Evolutionary conservation across 2,888 invertebrate genomes (phyloP), one percentile per base, ranked within the genome.

Genomic region (Amiota minor): DNA sequence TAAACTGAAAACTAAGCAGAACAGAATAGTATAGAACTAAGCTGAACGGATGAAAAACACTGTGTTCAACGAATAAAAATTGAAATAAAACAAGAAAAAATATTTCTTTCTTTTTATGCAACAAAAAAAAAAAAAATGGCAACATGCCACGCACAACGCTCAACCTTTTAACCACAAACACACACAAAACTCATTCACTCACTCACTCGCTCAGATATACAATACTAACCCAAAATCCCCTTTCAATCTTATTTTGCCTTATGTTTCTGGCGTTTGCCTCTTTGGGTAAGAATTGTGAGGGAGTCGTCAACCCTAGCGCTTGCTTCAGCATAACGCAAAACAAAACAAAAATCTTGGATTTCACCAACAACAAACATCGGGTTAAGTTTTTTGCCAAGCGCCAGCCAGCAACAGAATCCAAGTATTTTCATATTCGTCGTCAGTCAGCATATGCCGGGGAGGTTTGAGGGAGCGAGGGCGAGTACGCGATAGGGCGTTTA

Each of bases 351-450:
- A 71, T 72, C 71, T 80, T 78, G 80, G 77, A 73, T 83, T 83
- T 76, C 80, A 83, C 81, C 84, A 59, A 46, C 70, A 70, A 61
- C 46, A 65, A 20, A 67, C 47, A 12, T 46, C 72, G 74, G 80
- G 81, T 75, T 72, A 79, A 80, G 82, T 76, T 79, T 79, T 35
- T 77, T 78, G 74, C 76, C 75, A 80, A 20, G 59, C 18, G 53
- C 18, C 20, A 56, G 55, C n/a, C 9, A 18, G 16, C 56, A 56
- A 18, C 14, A 56, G 59, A 14, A 53, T 16, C 18, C n/a, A 59
- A 9, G 10, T 20, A 59, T 35, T 35, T 35, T 6, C 35, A 35
- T 35, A 8, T 35, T 35, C 35, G 35, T 35, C 35, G 35, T n/a
- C 59, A 59, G 12, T 9, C 18, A 18, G 20, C 59, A 59, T 59